phyloP scores from a whole-genome alignment of 2,113 vertebrate genomes.

The Salvelinus sp. region DNA sequence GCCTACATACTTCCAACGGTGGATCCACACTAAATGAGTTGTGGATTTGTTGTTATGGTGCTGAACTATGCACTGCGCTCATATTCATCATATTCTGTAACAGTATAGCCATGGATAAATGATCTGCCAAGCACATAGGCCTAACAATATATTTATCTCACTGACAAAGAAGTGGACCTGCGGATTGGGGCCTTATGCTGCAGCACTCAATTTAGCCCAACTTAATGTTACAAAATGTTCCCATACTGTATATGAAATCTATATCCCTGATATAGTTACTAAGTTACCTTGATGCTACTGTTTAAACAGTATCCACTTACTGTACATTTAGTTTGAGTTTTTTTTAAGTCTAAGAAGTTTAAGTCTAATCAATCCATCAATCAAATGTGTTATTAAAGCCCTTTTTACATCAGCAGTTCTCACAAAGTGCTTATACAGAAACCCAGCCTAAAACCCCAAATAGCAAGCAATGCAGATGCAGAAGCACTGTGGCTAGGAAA shows the following conservation, averaged over 20 bases:
- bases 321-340: conserved; percentile 15
- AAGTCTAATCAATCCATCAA: no score
- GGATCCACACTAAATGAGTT: not conserved
- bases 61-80: not conserved
- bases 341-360: no score
- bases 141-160: no score
- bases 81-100: not conserved
- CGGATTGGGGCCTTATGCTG: no score
- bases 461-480: no score
- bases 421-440: no score
- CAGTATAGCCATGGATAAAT: not conserved
- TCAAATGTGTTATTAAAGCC: no score
- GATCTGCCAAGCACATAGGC: not conserved
- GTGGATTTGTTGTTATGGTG: not conserved
- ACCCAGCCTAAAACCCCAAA: no score
- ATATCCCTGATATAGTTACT: not conserved
- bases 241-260: not conserved
- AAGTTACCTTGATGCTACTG: not conserved
- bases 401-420: no score
- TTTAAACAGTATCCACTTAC: conserved; percentile 3
- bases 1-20: conserved; percentile 1
- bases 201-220: no score
- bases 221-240: not conserved
- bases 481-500: no score
- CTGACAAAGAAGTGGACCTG: no score